A percentile compares a stretch with the other conserved stretches of the same genome.
Evolutionary conservation across 2,888 invertebrate genomes (phyloP).

Genomic region (Sminthurinus aureus): DNA sequence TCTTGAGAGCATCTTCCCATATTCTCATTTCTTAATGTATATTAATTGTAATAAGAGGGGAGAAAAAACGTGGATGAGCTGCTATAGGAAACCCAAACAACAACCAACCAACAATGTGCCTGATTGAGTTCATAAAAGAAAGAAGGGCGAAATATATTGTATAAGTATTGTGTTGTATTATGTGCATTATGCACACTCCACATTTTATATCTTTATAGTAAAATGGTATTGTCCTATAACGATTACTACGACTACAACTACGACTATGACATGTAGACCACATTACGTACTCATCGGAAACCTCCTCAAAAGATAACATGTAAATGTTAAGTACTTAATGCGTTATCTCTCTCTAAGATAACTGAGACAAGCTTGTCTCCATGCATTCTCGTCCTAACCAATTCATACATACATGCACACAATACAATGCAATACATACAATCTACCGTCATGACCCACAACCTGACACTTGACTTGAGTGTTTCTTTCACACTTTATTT

Average conservation of each 20-base stretch:
- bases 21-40: neutral
- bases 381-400: neutral
- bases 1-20: neutral
- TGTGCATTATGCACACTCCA: too few species aligned
- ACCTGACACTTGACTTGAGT: constrained; percentile 25
- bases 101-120: neutral
- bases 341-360: neutral
- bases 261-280: neutral
- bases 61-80: neutral
- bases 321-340: constrained; percentile 9
- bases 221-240: too few species aligned
- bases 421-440: neutral
- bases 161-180: neutral
- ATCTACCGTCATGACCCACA: constrained; percentile 17
- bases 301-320: constrained; percentile 12
- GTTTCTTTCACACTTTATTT: constrained; percentile 27
- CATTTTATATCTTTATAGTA: too few species aligned
- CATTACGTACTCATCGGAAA: constrained; percentile 6
- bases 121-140: neutral
- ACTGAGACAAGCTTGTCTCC: neutral
- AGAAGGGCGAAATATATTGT: neutral
- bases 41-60: neutral
- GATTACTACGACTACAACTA: too few species aligned
- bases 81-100: neutral
- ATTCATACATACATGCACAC: neutral